Evolutionary conservation across 1,140 invertebrate species (phyloP).

Genomic region (Drosophila obscura): DNA sequence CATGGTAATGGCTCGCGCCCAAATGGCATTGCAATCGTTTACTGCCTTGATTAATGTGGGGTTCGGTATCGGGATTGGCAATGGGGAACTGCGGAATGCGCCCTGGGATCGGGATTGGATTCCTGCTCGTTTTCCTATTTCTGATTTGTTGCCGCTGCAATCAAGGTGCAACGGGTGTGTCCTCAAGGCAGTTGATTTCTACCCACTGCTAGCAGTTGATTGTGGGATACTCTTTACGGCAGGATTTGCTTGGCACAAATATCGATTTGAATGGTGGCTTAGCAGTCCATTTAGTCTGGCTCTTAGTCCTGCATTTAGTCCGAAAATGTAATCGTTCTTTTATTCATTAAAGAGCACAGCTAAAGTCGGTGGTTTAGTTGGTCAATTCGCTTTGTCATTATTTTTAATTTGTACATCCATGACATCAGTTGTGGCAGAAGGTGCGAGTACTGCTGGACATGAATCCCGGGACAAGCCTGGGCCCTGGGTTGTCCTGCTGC

Average conservation of each 20-base stretch:
- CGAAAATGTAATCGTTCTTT: neutral
- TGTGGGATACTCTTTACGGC: conserved; percentile 7
- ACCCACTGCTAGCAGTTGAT: neutral
- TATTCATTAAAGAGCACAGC: neutral
- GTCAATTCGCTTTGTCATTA: conserved; percentile 55
- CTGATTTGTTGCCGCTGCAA: conserved; percentile 24
- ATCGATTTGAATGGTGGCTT: too few species aligned
- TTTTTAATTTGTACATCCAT: conserved; percentile 77
- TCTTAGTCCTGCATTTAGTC: too few species aligned
- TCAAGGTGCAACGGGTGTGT: conserved; percentile 36
- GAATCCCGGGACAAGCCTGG: neutral
- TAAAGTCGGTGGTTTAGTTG: neutral
- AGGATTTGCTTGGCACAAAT: too few species aligned
- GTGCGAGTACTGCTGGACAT: conserved; percentile 5
- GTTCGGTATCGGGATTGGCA: conserved; percentile 1
- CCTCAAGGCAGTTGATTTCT: neutral
- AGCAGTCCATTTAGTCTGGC: too few species aligned
- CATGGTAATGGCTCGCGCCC: conserved; percentile 45
- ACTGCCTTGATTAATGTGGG: conserved; percentile 60
- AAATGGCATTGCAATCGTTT: conserved; percentile 58
- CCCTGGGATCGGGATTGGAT: conserved; percentile 12
- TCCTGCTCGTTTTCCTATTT: neutral
- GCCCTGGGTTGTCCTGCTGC: conserved; percentile 16
- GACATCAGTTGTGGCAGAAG: conserved; percentile 26
- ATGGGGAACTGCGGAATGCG: neutral